Conservation (phyloP, 2,888 invertebrate species). For the Onthophagus sagittarius region DNA sequence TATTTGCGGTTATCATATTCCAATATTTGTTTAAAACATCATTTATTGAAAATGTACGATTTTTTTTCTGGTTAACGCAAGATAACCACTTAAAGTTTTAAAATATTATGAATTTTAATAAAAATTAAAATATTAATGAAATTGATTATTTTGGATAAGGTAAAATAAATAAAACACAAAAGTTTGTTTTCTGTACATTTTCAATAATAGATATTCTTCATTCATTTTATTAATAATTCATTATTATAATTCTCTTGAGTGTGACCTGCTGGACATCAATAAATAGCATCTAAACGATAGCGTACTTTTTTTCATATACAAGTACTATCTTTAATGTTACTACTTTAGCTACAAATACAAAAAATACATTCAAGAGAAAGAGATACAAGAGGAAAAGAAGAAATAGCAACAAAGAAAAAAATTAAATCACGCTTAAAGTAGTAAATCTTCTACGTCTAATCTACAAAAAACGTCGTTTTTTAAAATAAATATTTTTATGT, state of each 20-base stretch:
- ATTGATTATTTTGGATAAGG: not conserved
- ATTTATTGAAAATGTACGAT: no score
- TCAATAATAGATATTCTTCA: not conserved
- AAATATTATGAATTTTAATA: no score
- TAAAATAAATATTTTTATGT: not conserved
- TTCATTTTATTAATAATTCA: not conserved
- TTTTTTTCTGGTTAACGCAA: no score
- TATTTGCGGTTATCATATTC: no score
- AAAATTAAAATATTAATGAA: no score
- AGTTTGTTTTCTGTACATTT: not conserved
- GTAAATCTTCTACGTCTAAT: not conserved
- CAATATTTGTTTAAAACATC: no score
- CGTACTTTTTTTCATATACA: constrained; percentile 27
- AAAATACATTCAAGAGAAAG: not conserved
- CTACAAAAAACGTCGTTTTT: not conserved
- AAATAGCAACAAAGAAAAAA: not conserved
- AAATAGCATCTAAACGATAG: constrained; percentile 41
- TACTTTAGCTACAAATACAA: not conserved
- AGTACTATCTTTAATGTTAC: not conserved
- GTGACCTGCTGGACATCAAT: constrained; percentile 49
- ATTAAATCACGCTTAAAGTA: not conserved
- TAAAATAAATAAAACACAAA: not conserved
- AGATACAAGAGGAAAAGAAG: constrained; percentile 1
- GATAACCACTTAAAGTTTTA: no score
- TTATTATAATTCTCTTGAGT: constrained; percentile 18